Evolutionary conservation across 2,888 invertebrate species (phyloP).

Genomic region (Nudaria mundana): DNA sequence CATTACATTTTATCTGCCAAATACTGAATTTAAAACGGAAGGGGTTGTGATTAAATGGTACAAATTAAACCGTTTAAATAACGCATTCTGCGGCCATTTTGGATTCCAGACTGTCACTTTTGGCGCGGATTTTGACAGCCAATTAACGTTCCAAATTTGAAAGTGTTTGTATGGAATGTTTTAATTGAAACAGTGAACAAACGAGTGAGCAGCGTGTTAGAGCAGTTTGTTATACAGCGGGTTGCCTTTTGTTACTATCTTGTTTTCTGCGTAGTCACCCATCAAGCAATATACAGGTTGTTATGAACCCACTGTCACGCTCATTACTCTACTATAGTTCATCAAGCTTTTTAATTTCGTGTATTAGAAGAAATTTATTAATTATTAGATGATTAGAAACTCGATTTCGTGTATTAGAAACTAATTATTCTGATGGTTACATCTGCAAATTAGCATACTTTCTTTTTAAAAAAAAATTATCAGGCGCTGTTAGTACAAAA

Average conservation of each 20-base stretch:
- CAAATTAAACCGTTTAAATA: constrained; percentile 52
- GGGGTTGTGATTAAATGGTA: constrained; percentile 43
- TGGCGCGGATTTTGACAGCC: constrained; percentile 50
- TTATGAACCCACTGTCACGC: constrained; percentile 18
- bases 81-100: constrained; percentile 51
- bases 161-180: constrained; percentile 40
- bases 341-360: too few species aligned
- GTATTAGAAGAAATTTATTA: too few species aligned
- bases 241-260: constrained; percentile 41
- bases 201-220: constrained; percentile 42
- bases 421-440: too few species aligned
- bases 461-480: too few species aligned
- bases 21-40: constrained; percentile 43
- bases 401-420: too few species aligned
- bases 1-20: constrained; percentile 46
- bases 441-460: too few species aligned
- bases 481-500: too few species aligned
- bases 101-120: constrained; percentile 55
- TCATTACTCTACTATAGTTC: constrained; percentile 6
- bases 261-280: constrained; percentile 55
- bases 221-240: constrained; percentile 37
- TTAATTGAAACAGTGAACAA: constrained; percentile 38
- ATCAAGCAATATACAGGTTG: constrained; percentile 36
- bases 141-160: constrained; percentile 49
- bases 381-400: too few species aligned